These are phyloP conservation scores for Pseudomyrmex cubaensis DNA, from an alignment of 1,140 invertebrate genomes.

Conservation along the genomic window DNA sequence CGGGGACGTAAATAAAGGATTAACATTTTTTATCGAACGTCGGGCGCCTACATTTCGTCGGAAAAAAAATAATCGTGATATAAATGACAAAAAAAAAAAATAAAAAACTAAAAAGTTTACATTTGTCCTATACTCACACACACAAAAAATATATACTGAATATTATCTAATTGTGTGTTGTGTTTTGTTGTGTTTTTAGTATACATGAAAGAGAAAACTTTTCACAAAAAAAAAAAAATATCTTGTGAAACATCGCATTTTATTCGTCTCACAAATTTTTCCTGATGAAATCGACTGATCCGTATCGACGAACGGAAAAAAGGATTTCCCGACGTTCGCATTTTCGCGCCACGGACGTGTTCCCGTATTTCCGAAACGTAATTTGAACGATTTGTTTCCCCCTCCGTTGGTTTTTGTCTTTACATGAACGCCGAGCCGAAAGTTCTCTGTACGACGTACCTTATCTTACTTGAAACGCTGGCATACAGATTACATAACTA, in stretches of 20 bases:
- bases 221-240: too few species aligned
- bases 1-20: constrained; percentile 69
- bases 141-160: background rate
- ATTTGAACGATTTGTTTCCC: constrained; percentile 35
- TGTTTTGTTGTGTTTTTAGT: background rate
- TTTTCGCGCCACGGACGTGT: constrained; percentile 76
- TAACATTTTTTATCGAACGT: constrained; percentile 69
- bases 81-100: too few species aligned
- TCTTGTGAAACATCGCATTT: background rate
- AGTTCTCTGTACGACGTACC: constrained; percentile 82
- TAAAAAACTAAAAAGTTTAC: too few species aligned
- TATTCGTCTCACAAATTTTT: background rate
- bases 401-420: constrained; percentile 52
- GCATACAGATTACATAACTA: constrained; percentile 81
- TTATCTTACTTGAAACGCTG: constrained; percentile 79
- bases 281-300: background rate
- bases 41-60: constrained; percentile 65
- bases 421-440: constrained; percentile 70
- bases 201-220: too few species aligned
- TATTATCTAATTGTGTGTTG: background rate
- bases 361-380: constrained; percentile 72
- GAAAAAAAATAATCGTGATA: constrained; percentile 21
- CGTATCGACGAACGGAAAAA: constrained; percentile 59
- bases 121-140: too few species aligned
- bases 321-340: constrained; percentile 72